Evolutionary conservation across 2,797 vertebrate species (phyloP).

Genomic region (Trichosurus vulpecula): DNA sequence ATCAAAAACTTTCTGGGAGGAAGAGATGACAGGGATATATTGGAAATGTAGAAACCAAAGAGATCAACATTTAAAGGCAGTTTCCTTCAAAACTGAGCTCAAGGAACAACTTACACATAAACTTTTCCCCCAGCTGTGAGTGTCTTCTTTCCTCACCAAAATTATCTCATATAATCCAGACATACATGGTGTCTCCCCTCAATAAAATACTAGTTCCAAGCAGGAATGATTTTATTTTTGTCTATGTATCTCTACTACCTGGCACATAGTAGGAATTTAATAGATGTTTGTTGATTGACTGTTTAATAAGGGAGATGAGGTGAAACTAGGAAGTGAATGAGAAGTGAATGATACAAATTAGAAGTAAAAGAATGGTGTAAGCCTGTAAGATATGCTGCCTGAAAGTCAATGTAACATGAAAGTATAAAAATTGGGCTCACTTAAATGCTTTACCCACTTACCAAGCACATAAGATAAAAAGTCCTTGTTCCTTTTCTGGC

Average conservation of each 20-base stretch:
- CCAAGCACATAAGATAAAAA: neutral
- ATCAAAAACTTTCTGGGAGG: neutral
- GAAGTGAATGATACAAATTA: neutral
- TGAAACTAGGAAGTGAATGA: neutral
- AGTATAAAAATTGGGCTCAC: neutral
- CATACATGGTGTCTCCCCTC: neutral
- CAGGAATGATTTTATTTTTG: neutral
- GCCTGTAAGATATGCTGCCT: neutral
- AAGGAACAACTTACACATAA: neutral
- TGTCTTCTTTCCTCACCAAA: neutral
- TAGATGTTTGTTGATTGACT: neutral
- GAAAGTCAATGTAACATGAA: neutral
- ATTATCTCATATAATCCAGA: neutral
- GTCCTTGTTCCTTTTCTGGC: neutral
- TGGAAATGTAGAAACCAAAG: neutral
- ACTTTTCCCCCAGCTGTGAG: neutral
- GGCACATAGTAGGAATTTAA: neutral
- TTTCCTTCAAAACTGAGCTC: neutral
- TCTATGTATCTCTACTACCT: neutral
- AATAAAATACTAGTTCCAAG: neutral
- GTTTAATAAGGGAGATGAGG: neutral
- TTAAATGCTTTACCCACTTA: neutral
- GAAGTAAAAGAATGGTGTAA: neutral
- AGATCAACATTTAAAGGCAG: neutral
- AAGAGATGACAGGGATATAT: neutral